Evolutionary conservation across 2,797 vertebrate genomes (phyloP).

Genomic region (Tragopan temminckii): DNA sequence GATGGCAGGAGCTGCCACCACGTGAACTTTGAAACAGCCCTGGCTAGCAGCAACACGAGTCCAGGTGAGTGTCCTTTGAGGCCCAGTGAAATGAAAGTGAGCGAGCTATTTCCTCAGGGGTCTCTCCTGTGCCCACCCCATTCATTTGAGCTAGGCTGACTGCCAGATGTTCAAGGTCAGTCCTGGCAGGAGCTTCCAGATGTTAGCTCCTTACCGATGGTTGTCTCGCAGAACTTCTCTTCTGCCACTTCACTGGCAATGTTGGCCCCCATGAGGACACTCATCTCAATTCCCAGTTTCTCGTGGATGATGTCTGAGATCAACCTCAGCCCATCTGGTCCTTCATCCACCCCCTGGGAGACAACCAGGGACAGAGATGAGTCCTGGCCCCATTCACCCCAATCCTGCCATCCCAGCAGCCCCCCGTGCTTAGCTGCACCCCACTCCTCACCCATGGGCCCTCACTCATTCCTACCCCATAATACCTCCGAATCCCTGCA

Average conservation of each 20-base stretch:
- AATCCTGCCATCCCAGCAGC: fast-evolving
- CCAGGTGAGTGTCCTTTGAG: neutral
- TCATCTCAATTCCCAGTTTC: constrained; percentile 90
- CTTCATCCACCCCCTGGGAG: constrained; percentile 91
- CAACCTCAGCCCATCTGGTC: constrained; percentile 93
- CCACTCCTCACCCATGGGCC: fast-evolving
- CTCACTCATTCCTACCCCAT: neutral
- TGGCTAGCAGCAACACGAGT: neutral
- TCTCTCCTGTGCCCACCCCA: neutral
- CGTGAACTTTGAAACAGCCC: neutral
- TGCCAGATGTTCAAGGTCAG: neutral
- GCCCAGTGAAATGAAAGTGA: neutral
- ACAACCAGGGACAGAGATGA: neutral
- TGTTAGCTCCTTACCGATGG: constrained; percentile 86
- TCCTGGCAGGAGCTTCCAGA: neutral
- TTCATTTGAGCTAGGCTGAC: neutral
- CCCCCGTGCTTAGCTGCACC: neutral
- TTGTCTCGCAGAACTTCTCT: constrained; percentile 97
- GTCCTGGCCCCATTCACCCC: neutral
- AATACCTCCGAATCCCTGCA: fast-evolving
- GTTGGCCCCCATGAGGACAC: constrained; percentile 96
- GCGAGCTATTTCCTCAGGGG: neutral
- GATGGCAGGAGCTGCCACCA: neutral
- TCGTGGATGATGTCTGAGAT: constrained; percentile 93
- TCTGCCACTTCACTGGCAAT: constrained; percentile 95